Percentiles rank a stretch among this genome's conserved stretches.
phyloP scores from a whole-genome alignment of 2,113 vertebrate genomes.

The Notothenia rossii region DNA sequence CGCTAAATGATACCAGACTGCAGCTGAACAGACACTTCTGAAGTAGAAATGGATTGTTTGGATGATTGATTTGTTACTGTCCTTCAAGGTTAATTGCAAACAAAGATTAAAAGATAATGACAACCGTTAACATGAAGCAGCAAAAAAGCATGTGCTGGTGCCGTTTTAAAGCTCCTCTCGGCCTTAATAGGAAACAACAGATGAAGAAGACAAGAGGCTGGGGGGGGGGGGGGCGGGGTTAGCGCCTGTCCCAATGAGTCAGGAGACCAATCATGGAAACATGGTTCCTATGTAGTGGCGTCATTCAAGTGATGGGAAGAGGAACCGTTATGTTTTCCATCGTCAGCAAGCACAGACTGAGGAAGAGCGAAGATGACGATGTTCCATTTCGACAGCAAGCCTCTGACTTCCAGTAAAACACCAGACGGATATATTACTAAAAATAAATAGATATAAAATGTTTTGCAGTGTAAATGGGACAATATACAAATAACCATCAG shows the following conservation, averaged over 20 bases:
- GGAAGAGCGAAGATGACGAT: background rate
- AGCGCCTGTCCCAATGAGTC: constrained; percentile 44
- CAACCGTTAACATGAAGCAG: background rate
- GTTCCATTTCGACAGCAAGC: constrained; percentile 34
- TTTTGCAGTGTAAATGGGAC: background rate
- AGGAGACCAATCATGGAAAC: background rate
- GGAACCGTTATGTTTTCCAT: constrained; percentile 32
- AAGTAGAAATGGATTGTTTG: background rate
- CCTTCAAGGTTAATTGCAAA: background rate
- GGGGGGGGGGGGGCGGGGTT: background rate
- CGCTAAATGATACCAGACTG: too few species aligned
- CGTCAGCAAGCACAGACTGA: constrained; percentile 16
- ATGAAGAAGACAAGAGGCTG: constrained; percentile 22
- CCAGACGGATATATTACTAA: background rate
- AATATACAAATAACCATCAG: background rate
- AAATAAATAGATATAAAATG: background rate
- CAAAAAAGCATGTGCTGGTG: background rate
- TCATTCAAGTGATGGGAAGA: constrained; percentile 47
- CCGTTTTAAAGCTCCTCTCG: background rate
- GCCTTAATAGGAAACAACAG: constrained; percentile 12
- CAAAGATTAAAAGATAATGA: background rate
- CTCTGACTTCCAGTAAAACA: constrained; percentile 10
- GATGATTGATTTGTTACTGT: background rate
- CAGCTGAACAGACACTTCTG: background rate
- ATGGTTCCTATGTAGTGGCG: background rate